Evolutionary conservation across 2,797 vertebrate species (phyloP).

Genomic region (Serranus cabrilla): DNA sequence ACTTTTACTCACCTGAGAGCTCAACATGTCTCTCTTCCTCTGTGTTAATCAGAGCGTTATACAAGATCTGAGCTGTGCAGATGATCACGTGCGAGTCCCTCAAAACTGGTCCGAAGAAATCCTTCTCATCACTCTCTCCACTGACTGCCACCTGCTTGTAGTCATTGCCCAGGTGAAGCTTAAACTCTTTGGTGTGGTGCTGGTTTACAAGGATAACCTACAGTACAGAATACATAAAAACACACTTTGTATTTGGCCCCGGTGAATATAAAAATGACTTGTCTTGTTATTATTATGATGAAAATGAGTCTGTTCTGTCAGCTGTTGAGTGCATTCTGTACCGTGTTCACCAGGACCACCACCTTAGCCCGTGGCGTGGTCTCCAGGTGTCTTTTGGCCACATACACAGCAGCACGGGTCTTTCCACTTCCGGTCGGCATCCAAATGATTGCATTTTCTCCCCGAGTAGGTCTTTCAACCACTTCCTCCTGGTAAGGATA

Average conservation of each 20-base stretch:
- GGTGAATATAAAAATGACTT: neutral
- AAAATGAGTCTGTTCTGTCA: neutral
- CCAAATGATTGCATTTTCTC: slow-evolving; percentile 93
- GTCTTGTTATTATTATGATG: neutral
- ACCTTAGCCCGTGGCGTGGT: slow-evolving; percentile 82
- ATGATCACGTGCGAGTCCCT: slow-evolving; percentile 85
- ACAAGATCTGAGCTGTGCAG: slow-evolving; percentile 95
- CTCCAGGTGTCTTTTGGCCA: slow-evolving; percentile 90
- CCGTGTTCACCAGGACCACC: slow-evolving; percentile 94
- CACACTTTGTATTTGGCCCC: neutral
- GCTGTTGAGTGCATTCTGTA: slow-evolving; percentile 48
- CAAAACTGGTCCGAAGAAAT: slow-evolving; percentile 84
- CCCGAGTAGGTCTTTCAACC: slow-evolving; percentile 85
- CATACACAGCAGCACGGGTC: slow-evolving; percentile 91
- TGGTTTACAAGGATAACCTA: slow-evolving; percentile 95
- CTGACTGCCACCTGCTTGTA: slow-evolving; percentile 86
- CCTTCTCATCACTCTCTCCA: slow-evolving; percentile 86
- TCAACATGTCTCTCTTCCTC: slow-evolving; percentile 88
- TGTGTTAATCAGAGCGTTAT: slow-evolving; percentile 85
- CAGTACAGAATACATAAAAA: neutral
- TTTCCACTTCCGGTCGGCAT: slow-evolving; percentile 95
- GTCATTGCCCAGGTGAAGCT: slow-evolving; percentile 68
- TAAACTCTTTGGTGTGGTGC: slow-evolving; percentile 90
- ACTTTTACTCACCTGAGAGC: slow-evolving; percentile 87
- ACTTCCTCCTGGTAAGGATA: slow-evolving; percentile 90